Evolutionary conservation across 2,888 invertebrate species (phyloP), one percentile per base, ranked within the genome.

Genomic region (Hololepta plana): DNA sequence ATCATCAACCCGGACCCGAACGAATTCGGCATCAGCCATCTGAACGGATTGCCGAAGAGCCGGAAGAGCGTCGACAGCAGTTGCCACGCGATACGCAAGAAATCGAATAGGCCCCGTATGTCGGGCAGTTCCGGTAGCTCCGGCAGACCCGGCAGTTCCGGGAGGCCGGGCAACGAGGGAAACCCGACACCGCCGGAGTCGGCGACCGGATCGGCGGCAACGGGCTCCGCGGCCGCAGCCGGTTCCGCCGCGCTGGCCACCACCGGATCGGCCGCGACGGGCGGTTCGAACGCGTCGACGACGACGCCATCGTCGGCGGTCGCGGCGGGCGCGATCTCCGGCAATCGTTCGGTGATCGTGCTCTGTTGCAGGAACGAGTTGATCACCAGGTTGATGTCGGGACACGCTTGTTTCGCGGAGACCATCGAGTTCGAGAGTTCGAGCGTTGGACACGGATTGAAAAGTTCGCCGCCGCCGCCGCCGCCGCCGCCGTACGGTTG

Each of bases 381-480:
- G 2, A 75, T 67, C 9, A 72, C 67, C 29, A 75, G 66, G 42
- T 71, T 73, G 32, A 74, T 50, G 51, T 74, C 74, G 0, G 71
- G 68, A 38, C 75, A 75, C 3, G 62, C 70, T 38, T 67, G 65
- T 45, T 72, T n/a, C n/a, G n/a, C n/a, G n/a, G n/a, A n/a, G 71
- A n/a, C n/a, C n/a, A n/a, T n/a, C n/a, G n/a, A n/a, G n/a, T n/a
- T n/a, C n/a, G n/a, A n/a, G n/a, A n/a, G n/a, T n/a, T n/a, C n/a
- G n/a, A n/a, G n/a, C n/a, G n/a, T n/a, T n/a, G n/a, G n/a, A n/a
- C n/a, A n/a, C n/a, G n/a, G n/a, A n/a, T n/a, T n/a, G n/a, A n/a
- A n/a, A n/a, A n/a, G n/a, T n/a, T n/a, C n/a, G n/a, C n/a, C n/a
- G n/a, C n/a, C n/a, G n/a, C n/a, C n/a, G n/a, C n/a, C n/a, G n/a